Base-by-base conservation (phyloP, 1,140 invertebrate genomes). In the Palaemon carinicauda region DNA sequence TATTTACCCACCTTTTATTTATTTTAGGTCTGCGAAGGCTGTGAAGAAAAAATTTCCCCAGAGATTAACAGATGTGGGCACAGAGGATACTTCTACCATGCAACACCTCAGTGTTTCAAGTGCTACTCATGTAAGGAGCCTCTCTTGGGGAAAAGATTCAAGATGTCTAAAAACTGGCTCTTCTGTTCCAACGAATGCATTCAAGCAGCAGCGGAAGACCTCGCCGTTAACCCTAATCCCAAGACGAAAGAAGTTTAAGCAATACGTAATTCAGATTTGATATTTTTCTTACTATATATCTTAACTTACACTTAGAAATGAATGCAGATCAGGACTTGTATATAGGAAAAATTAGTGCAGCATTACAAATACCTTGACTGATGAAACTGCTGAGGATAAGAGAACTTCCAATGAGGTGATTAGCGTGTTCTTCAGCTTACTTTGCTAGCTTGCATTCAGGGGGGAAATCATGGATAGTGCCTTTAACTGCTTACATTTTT, bases 21-120 rank as follows among this genome's bases (percentile, higher is more conserved):
- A 50, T 88, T 89, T 41, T 94, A 96, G 90, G 94, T 93, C 65
- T 97, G 96, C 90, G 92, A 93, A 19, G 93, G 93, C 1, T 97
- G 96, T 90, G 91, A 93, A 10, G 92, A 93, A 41, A 92, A 94
- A 1, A 97, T 97, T 78, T 94, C 93, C 0, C 95, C 96, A 0
- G 93, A 95, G 87, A 95, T 96, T 89, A 94, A 95, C 89, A 95
- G 96, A 0, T 94, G 96, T 14, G 94, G 94, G 33, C 94, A 89
- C n/a, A 71, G 95, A 92, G 94, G 94, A 82, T 93, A 95, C 60
- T 93, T 95, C 33, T 94, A 96, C 91, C 96, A 97, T 90, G 95
- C 94, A 0, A 93, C 92, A 33, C 94, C 94, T 78, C 93, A 94
- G 71, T 96, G 96, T 88, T 97, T 97, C 90, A 94, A 94, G 29